A percentile compares a stretch with the other conserved stretches of the same genome.
phyloP scores from a whole-genome alignment of 2,888 invertebrate genomes.

The Sesia apiformis region DNA sequence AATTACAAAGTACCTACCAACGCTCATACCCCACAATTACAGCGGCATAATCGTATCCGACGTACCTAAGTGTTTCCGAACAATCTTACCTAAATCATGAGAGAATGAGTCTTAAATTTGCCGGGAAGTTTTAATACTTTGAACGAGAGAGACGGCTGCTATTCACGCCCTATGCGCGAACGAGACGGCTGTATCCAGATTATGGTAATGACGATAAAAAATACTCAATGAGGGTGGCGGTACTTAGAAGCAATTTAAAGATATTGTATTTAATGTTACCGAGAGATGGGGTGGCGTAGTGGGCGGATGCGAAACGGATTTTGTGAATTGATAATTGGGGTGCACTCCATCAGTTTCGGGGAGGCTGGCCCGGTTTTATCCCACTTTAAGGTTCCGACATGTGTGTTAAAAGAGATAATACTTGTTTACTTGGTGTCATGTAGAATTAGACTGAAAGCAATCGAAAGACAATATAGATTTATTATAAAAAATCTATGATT shows the following conservation, averaged over 20 bases:
- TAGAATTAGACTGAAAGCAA: no score
- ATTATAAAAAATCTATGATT: no score
- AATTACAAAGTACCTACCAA: slow-evolving; percentile 21
- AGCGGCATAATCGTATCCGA: slow-evolving; percentile 42
- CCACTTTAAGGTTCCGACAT: neutral
- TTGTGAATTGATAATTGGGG: slow-evolving; percentile 60
- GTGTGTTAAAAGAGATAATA: no score
- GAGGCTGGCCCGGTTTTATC: neutral
- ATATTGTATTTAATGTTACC: slow-evolving; percentile 69
- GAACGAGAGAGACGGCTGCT: slow-evolving; percentile 23
- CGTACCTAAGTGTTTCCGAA: slow-evolving; percentile 40
- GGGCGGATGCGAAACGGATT: slow-evolving; percentile 37
- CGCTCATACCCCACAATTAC: slow-evolving; percentile 45
- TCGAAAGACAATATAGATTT: no score
- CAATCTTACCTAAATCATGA: slow-evolving; percentile 48
- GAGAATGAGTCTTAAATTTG: slow-evolving; percentile 56
- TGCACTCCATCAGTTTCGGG: slow-evolving; percentile 33
- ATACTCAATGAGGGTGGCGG: slow-evolving; percentile 62
- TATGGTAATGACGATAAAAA: slow-evolving; percentile 68
- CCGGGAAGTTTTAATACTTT: slow-evolving; percentile 38
- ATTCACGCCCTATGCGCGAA: slow-evolving; percentile 15
- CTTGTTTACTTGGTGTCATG: no score
- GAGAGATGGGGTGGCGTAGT: slow-evolving; percentile 24
- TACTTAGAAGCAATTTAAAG: slow-evolving; percentile 70
- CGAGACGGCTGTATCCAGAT: slow-evolving; percentile 42